Evolutionary conservation across 2,888 invertebrate species (phyloP), one percentile per base, ranked within the genome.

Genomic region (Diarsia brunnea): DNA sequence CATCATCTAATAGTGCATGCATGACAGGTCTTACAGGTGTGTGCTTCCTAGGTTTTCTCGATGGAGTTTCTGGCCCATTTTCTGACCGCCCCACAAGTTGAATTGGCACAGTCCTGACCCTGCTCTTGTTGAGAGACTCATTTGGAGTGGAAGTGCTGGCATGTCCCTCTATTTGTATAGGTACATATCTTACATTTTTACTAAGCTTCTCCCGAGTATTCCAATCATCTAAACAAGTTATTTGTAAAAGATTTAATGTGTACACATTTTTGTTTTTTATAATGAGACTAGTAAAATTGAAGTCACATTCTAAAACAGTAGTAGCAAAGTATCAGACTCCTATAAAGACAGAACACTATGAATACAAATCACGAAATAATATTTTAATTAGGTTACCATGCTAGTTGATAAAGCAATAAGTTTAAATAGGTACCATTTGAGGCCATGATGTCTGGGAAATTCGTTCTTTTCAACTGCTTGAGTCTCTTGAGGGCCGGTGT

Each of bases 61-160:
- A 75, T 2, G 95, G 93, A 68, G 94, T 92, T 10, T 89, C 84
- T 0, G 91, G 83, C 0, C 92, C 91, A 88, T 93, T 95, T 78
- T 93, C 92, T 4, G 89, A 86, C 1, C 91, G 78, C 65, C 91
- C 91, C n/a, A 94, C 86, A 7, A 94, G 80, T 80, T 93, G 92
- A 45, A 95, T 83, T 1, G 95, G 95, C 43, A 94, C 90, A 55
- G 90, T 86, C 60, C 92, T 87, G 11, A 91, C 85, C 75, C 92
- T 84, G 69, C 84, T 88, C 66, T 88, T 94, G 19, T 84, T 83
- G 16, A 67, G 14, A 21, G 89, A 61, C 21, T 93, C 93, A 71
- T 92, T 93, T 5, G 96, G 96, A n/a, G 96, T 96, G 5, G 96
- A 96, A 19, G 96, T 96, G 81, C 95, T 96, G 0, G 96, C 95